These are phyloP conservation scores for Azorinus chamasolen DNA, from an alignment of 2,888 invertebrate genomes.

Conservation along the genomic window DNA sequence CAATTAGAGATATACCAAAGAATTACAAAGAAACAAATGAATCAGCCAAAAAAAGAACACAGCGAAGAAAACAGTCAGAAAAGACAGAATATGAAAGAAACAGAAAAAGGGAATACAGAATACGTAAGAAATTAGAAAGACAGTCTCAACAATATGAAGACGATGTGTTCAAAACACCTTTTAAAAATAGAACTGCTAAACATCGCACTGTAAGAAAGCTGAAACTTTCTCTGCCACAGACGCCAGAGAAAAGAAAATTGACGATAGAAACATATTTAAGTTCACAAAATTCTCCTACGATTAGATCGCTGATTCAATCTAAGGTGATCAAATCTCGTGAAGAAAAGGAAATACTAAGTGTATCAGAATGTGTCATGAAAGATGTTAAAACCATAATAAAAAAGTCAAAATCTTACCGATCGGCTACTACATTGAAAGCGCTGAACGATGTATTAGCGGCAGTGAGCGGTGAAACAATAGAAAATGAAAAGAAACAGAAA, in stretches of 20 bases:
- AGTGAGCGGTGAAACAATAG: neutral
- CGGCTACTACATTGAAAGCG: neutral
- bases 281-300: neutral
- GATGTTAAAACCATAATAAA: neutral
- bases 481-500: neutral
- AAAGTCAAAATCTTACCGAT: neutral
- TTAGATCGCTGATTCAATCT: neutral
- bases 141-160: too few relatives aligned
- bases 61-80: too few relatives aligned
- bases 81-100: too few relatives aligned
- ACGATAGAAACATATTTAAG: neutral
- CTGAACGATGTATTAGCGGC: neutral
- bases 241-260: neutral
- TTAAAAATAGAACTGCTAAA: conserved; percentile 7
- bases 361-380: neutral
- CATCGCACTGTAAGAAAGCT: neutral
- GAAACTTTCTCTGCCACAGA: neutral
- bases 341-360: neutral
- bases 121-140: too few relatives aligned
- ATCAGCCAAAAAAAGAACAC: too few relatives aligned
- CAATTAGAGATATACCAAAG: too few relatives aligned
- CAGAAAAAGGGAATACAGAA: too few relatives aligned
- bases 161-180: neutral
- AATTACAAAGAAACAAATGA: too few relatives aligned
- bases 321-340: neutral